Evolutionary conservation across 2,888 invertebrate genomes (phyloP), one percentile per base, ranked within the genome.

Genomic region (Sthenelais limicola): DNA sequence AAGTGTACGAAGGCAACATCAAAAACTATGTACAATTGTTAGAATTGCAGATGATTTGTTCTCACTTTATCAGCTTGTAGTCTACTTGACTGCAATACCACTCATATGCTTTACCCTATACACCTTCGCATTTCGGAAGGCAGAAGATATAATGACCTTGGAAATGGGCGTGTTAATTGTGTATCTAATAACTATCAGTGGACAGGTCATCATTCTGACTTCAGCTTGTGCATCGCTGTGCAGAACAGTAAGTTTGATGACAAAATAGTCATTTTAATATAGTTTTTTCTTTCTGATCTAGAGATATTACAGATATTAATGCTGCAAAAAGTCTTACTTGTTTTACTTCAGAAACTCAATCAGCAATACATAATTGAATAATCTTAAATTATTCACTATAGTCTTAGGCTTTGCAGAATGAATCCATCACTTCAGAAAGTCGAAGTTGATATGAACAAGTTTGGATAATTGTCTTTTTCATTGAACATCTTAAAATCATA

Each of bases 21-120:
- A 71, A 49, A 38, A 18, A 12, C 1, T 62, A 32, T 62, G 62
- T 43, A 58, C 58, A 26, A 38, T 71, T 30, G 62, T 62, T 12
- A 56, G 47, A 35, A 43, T 30, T 30, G 28, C 49, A n/a, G 71
- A 71, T 62, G 35, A 43, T 30, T 21, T 71, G 3, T 62, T 71
- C 48, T 58, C 58, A 21, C 47, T 71, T 18, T 71, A 71, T 33
- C 58, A 71, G 33, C 58, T 71, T n/a, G 47, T 43, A n/a, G 49
- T 71, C 30, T 71, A 71, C 48, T 33, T 71, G 28, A 71, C 71
- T 0, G 38, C 56, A 5, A 49, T 71, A n/a, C 71, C 71, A 9
- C 52, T 71, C 35, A 49, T 71, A 18, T 71, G 71, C 33, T 71
- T 71, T 48, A 48, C 51, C 58, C 58, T 71, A 5, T 71, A 71